Conservation (phyloP, 2,113 vertebrate species). For the Callopanchax toddi region DNA sequence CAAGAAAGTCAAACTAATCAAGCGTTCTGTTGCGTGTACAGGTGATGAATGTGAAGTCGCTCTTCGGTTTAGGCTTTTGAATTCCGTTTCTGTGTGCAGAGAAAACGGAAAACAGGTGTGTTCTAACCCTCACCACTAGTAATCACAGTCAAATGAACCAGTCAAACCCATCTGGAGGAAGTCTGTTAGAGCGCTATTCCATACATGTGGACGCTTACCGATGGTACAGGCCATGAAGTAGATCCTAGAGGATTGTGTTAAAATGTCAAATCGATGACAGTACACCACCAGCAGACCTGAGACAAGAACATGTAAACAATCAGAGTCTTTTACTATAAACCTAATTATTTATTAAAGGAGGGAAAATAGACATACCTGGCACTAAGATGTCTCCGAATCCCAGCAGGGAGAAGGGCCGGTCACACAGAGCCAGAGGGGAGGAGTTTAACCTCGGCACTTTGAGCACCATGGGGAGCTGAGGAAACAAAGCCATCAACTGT, state of each 20-base stretch:
- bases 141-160: too few species aligned
- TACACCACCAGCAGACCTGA: conserved; percentile 93
- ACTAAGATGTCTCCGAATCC: conserved; percentile 96
- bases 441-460: conserved; percentile 93
- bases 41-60: too few species aligned
- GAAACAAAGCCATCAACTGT: conserved; percentile 10
- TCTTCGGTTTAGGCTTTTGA: too few species aligned
- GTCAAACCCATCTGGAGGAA: too few species aligned
- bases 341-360: neutral
- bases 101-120: too few species aligned
- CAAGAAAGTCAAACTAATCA: too few species aligned
- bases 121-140: too few species aligned
- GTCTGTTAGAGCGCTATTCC: too few species aligned
- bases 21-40: too few species aligned
- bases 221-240: conserved; percentile 95
- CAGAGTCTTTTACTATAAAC: neutral
- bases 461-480: conserved; percentile 95
- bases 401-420: conserved; percentile 93
- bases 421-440: conserved; percentile 89
- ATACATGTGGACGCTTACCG: conserved; percentile 80
- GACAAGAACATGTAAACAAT: neutral
- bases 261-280: conserved; percentile 95
- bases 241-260: conserved; percentile 89
- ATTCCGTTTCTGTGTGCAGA: too few species aligned
- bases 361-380: conserved; percentile 84